These are phyloP conservation scores for Coptodon rendalli DNA, from an alignment of 2,113 vertebrate genomes.

Conservation along the genomic window DNA sequence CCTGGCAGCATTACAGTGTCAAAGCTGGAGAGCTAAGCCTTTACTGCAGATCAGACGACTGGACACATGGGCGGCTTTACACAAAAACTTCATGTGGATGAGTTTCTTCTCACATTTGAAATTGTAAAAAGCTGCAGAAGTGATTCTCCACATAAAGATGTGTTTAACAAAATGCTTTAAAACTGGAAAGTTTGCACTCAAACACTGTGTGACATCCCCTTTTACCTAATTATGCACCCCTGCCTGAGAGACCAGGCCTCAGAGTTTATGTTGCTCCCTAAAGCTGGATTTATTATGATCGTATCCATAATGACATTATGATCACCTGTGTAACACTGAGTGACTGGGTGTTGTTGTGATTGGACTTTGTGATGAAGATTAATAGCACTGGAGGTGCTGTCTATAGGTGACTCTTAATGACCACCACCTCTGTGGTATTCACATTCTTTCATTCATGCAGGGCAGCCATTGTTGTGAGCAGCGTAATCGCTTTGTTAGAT, in stretches of 20 bases:
- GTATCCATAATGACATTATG: neutral
- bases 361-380: neutral
- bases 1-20: neutral
- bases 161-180: neutral
- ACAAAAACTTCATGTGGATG: neutral
- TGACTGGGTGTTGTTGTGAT: neutral
- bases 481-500: neutral
- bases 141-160: neutral
- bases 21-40: neutral
- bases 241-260: neutral
- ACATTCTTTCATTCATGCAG: neutral
- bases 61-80: neutral
- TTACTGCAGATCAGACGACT: neutral
- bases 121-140: neutral
- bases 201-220: neutral
- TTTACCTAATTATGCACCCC: neutral
- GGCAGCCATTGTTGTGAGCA: neutral
- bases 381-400: neutral
- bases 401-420: neutral
- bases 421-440: neutral
- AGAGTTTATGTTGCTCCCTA: neutral
- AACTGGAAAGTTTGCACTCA: rapidly evolving
- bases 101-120: neutral
- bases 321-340: neutral
- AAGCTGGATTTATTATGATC: neutral